Percentiles rank a stretch among this genome's conserved stretches.
These are phyloP conservation scores for Gisinianus flammeolus DNA, from an alignment of 2,888 invertebrate species.

Conservation along the genomic window DNA sequence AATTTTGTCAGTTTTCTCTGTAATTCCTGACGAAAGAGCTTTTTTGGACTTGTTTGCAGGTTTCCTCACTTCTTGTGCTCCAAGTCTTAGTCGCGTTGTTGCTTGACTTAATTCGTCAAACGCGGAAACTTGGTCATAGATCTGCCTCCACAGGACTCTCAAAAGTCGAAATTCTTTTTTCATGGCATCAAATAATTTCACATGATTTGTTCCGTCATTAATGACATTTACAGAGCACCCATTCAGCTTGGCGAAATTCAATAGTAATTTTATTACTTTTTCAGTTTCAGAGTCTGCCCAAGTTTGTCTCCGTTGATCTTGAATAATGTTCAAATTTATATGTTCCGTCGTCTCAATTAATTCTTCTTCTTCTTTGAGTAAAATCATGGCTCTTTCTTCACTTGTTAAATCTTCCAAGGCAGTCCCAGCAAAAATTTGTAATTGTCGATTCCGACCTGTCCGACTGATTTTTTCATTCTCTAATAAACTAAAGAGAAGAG, in stretches of 20 bases:
- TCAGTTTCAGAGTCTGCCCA: slow-evolving; percentile 67
- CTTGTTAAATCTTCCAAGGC: slow-evolving; percentile 44
- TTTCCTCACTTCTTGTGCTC: slow-evolving; percentile 12
- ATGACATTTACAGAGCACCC: slow-evolving; percentile 60
- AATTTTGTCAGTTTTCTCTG: slow-evolving; percentile 47
- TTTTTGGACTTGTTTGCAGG: slow-evolving; percentile 36
- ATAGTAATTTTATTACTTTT: slow-evolving; percentile 61
- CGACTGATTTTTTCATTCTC: slow-evolving; percentile 60
- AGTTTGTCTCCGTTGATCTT: slow-evolving; percentile 66
- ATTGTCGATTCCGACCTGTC: slow-evolving; percentile 55
- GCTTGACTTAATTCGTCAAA: slow-evolving; percentile 71
- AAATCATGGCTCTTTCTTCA: slow-evolving; percentile 46
- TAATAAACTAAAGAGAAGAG: slow-evolving; percentile 66
- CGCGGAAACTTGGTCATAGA: slow-evolving; percentile 66
- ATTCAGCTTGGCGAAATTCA: slow-evolving; percentile 62
- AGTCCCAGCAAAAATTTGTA: slow-evolving; percentile 47
- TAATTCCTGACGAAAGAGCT: slow-evolving; percentile 40
- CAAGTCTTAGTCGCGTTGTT: slow-evolving; percentile 51
- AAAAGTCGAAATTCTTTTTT: slow-evolving; percentile 71
- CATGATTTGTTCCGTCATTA: slow-evolving; percentile 65
- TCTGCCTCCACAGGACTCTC: slow-evolving; percentile 62
- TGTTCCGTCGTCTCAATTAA: slow-evolving; percentile 61
- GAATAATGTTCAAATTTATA: slow-evolving; percentile 56
- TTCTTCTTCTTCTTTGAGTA: slow-evolving; percentile 56
- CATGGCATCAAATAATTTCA: slow-evolving; percentile 67